Evolutionary conservation across 2,888 invertebrate species (phyloP), one percentile per base, ranked within the genome.

Genomic region (Andrena hattorfiana): DNA sequence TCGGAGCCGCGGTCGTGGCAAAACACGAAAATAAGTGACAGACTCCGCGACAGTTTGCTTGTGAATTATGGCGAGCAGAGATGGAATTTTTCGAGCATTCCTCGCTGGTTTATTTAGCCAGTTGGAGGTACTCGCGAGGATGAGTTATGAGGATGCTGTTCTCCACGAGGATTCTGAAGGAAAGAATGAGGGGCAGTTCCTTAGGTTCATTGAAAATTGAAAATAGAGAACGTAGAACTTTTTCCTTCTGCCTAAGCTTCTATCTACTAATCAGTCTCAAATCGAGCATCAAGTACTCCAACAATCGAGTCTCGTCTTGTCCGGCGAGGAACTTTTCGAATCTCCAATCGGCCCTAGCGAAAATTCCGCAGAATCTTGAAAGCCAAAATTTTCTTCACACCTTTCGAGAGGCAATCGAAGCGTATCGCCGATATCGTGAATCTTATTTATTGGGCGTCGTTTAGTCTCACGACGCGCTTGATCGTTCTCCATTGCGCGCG

Each of bases 401-500:
- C 13, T n/a, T 2, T 1, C 20, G 0, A 2, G 56, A 8, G 2
- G 10, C 4, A 80, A 66, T 77, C 54, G 26, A 66, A 66, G 42
- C 10, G 48, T 68, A 79, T 71, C 51, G 6, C 20, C 42, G 63
- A 64, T 75, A 72, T 62, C 66, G 3, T 72, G 67, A 77, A 16
- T 35, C 69, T 85, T 81, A 90, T 87, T 85, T 81, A 90, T 87
- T 89, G 83, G 92, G 91, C 92, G 92, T 90, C 92, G 89, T 89
- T 91, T 88, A 88, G 93, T 92, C 92, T 92, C 91, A 85, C 64
- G 82, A 77, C 84, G 87, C 54, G 30, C 51, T 59, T 54, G 48
- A 71, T 63, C 49, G 70, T 68, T 71, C 42, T 71, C 77, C 48
- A 70, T 56, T 56, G 56, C 70, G 68, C 72, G 42, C 72, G 60